phyloP scores from a whole-genome alignment of 2,113 vertebrate genomes.

The human region DNA sequence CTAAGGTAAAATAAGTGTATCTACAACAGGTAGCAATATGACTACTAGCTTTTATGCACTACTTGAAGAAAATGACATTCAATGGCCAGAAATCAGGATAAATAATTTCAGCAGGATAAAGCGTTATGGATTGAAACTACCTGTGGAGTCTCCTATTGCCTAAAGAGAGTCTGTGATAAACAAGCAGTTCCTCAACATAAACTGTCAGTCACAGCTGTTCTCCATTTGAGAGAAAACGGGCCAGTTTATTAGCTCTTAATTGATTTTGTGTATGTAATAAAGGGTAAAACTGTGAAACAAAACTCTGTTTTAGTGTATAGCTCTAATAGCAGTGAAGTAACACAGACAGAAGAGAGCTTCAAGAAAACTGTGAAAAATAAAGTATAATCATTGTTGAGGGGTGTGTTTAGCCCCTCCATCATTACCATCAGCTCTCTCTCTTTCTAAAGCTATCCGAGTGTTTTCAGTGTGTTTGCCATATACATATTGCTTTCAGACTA shows the following conservation, averaged over 20 bases:
- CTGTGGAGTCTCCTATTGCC: neutral
- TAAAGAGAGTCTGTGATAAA: neutral
- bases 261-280: neutral
- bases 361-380: neutral
- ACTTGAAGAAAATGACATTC: slow-evolving; percentile 18
- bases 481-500: neutral
- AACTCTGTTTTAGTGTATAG: neutral
- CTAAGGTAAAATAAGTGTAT: neutral
- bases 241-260: neutral
- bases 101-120: neutral
- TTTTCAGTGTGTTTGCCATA: neutral
- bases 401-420: rapidly evolving
- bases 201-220: neutral
- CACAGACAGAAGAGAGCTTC: neutral
- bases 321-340: neutral
- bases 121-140: neutral
- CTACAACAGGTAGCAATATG: neutral
- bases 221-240: neutral
- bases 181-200: neutral
- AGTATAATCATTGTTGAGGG: no score
- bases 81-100: neutral
- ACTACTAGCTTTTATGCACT: neutral
- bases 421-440: neutral
- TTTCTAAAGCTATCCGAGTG: neutral
- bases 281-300: neutral